phyloP scores from a whole-genome alignment of 2,888 invertebrate species.

The Vandiemenella viatica region DNA sequence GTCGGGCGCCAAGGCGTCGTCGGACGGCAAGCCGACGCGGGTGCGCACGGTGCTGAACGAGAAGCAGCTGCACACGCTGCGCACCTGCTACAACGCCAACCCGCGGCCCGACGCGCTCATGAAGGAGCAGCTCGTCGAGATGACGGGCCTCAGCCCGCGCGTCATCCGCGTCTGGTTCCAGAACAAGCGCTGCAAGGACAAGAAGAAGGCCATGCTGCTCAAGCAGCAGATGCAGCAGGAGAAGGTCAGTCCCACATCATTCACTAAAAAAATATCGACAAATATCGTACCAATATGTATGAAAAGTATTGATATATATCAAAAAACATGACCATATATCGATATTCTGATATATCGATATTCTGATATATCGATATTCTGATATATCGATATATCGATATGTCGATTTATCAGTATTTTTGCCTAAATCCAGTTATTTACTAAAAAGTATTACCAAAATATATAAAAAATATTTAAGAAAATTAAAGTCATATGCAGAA shows the following conservation, averaged over 20 bases:
- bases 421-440: no score
- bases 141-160: slow-evolving; percentile 92
- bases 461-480: no score
- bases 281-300: no score
- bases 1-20: slow-evolving; percentile 24
- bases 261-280: no score
- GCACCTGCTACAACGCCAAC: slow-evolving; percentile 95
- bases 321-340: no score
- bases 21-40: slow-evolving; percentile 92
- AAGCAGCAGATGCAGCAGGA: slow-evolving; percentile 97
- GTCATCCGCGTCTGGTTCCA: slow-evolving; percentile 99
- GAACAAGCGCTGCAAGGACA: slow-evolving; percentile 94
- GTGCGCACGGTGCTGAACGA: slow-evolving; percentile 98
- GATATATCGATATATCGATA: no score
- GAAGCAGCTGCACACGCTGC: slow-evolving; percentile 90
- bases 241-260: slow-evolving; percentile 66
- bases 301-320: no score
- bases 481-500: no score
- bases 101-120: slow-evolving; percentile 96
- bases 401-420: no score
- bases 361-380: no score
- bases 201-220: slow-evolving; percentile 90
- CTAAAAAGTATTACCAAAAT: no score
- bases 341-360: no score
- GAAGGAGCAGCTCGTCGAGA: slow-evolving; percentile 98